Evolutionary conservation across 2,888 invertebrate species (phyloP).

Genomic region (Mythimna pallens): DNA sequence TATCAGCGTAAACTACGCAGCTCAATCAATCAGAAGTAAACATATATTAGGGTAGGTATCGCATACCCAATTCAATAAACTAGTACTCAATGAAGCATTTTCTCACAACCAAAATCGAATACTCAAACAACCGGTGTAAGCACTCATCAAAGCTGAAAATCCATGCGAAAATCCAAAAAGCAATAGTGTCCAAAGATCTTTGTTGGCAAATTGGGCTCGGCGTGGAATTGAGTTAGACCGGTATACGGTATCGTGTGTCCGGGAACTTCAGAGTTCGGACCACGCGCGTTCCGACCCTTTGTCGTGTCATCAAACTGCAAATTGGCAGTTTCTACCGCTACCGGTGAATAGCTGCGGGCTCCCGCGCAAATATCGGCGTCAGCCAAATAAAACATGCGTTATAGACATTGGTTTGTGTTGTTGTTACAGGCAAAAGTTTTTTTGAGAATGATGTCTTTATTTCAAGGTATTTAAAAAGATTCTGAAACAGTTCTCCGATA

Average conservation of each 20-base stretch:
- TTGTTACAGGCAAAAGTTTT: conserved; percentile 3
- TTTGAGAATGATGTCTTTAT: background rate
- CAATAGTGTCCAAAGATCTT: conserved; percentile 68
- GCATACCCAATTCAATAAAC: background rate
- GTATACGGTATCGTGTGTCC: conserved; percentile 67
- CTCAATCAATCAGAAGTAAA: too few species aligned
- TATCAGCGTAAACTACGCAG: too few species aligned
- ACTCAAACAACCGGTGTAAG: conserved; percentile 3
- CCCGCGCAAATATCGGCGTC: conserved; percentile 44
- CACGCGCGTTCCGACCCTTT: conserved; percentile 77
- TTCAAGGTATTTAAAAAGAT: too few species aligned
- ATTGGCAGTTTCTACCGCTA: conserved; percentile 80
- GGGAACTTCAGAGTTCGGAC: conserved; percentile 41
- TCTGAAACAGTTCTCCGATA: too few species aligned
- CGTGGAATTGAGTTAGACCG: conserved; percentile 77
- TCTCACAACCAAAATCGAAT: conserved; percentile 9
- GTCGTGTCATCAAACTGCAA: conserved; percentile 86
- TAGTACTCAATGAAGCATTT: background rate
- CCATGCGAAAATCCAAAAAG: conserved; percentile 51
- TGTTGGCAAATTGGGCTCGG: conserved; percentile 76
- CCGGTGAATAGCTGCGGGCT: conserved; percentile 63
- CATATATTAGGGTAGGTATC: too few species aligned
- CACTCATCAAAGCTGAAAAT: conserved; percentile 32
- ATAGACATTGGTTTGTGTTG: conserved; percentile 34
- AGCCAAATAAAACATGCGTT: conserved; percentile 53